A percentile compares a stretch with the other conserved stretches of the same genome.
Evolutionary conservation across 1,140 invertebrate genomes (phyloP).

Genomic region (Conus ventricosus): DNA sequence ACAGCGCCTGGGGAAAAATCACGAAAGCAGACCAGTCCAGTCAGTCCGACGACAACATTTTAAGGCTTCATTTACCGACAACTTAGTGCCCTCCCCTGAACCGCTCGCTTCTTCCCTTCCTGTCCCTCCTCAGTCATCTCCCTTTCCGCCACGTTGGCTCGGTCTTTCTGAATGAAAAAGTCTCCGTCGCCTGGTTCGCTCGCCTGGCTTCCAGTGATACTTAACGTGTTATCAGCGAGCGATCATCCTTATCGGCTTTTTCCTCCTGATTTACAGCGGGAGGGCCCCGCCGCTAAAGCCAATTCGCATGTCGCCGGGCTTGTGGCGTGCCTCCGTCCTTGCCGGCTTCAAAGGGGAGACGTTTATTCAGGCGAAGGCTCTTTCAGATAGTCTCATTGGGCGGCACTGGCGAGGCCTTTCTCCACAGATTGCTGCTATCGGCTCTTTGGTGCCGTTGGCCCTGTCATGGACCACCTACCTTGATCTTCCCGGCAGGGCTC

Average conservation of each 20-base stretch:
- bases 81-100: neutral
- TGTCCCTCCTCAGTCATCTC: no score
- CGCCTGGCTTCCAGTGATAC: neutral
- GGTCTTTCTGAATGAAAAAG: neutral
- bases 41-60: constrained; percentile 3
- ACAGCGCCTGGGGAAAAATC: neutral
- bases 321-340: neutral
- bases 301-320: constrained; percentile 23
- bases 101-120: no score
- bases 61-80: neutral
- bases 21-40: neutral
- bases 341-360: neutral
- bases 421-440: neutral
- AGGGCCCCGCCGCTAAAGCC: neutral
- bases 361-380: constrained; percentile 22
- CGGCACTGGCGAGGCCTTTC: neutral
- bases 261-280: constrained; percentile 9
- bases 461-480: constrained; percentile 6
- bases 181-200: constrained; percentile 4
- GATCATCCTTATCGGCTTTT: constrained; percentile 16
- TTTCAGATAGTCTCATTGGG: constrained; percentile 14
- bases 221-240: neutral
- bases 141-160: no score
- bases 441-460: neutral
- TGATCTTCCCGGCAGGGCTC: neutral